Evolutionary conservation across 2,888 invertebrate species (phyloP), one percentile per base, ranked within the genome.

Genomic region (Fragum fragum): DNA sequence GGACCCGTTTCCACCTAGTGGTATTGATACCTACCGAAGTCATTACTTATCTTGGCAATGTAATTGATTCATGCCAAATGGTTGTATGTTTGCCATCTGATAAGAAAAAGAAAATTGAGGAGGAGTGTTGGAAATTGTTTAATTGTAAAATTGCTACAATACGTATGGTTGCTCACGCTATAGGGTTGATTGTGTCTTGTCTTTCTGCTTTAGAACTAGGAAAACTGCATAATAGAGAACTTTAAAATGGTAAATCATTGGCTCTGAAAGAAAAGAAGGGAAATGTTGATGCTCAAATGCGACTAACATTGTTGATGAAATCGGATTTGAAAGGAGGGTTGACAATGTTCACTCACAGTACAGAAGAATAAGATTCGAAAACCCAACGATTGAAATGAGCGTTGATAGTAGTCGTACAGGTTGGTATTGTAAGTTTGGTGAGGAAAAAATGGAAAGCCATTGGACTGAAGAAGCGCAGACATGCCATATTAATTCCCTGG

Each of bases 121-220:
- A n/a, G 14, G 42, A 42, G 42, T 76, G 78, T 36, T 36, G 29
- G 26, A 66, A 39, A 32, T 28, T 83, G 16, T 29, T 28, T 2
- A n/a, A 28, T 14, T 73, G 23, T 66, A 42, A 39, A 11, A 32
- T 9, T 9, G 61, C 70, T 23, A 61, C 39, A 6, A 82, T 87
- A n/a, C 39, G 79, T 36, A 7, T 47, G 18, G 73, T 87, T 21
- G 77, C 78, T 26, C 61, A 68, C 26, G 78, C 82, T 9, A 79
- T 78, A 52, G 84, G 80, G 1, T 29, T 80, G 23, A n/a, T 85
- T 36, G 75, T 82, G 14, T 66, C 85, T 0, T 42, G 66, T 23
- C 77, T 83, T 39, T 83, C 79, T 6, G 85, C 76, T 29, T 79
- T 85, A 9, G 77, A 77, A 71, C 76, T 59, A 63, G 85, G 77